Evolutionary conservation across 2,113 vertebrate species (phyloP).

Genomic region (Tamias sibiricus): DNA sequence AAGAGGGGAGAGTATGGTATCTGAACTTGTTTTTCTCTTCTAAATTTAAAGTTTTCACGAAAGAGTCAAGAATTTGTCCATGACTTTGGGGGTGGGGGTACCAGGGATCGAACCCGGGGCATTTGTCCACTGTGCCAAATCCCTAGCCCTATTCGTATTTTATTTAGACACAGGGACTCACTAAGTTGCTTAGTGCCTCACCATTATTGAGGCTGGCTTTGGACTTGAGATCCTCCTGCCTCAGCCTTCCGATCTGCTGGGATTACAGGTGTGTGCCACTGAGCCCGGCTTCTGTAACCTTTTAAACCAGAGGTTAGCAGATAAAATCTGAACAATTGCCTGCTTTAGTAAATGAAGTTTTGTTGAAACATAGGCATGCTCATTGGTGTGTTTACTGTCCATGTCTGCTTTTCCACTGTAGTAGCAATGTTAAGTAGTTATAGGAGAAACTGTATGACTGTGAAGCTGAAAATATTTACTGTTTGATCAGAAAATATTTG

Average conservation of each 20-base stretch:
- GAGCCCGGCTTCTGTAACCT: neutral
- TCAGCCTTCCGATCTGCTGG: no score
- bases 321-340: neutral
- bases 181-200: no score
- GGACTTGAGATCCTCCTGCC: no score
- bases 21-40: neutral
- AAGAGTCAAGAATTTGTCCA: neutral
- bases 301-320: neutral
- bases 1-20: neutral
- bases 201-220: no score
- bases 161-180: no score
- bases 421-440: neutral
- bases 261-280: no score
- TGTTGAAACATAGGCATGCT: neutral
- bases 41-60: neutral
- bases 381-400: neutral
- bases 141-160: no score
- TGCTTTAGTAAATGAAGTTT: neutral
- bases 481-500: neutral
- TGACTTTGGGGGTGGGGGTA: neutral
- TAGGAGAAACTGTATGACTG: neutral
- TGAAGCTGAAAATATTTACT: neutral
- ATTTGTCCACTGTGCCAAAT: no score
- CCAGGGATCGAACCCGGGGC: no score
- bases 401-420: neutral